phyloP scores from a whole-genome alignment of 1,140 invertebrate genomes.

The Psix sp. region DNA sequence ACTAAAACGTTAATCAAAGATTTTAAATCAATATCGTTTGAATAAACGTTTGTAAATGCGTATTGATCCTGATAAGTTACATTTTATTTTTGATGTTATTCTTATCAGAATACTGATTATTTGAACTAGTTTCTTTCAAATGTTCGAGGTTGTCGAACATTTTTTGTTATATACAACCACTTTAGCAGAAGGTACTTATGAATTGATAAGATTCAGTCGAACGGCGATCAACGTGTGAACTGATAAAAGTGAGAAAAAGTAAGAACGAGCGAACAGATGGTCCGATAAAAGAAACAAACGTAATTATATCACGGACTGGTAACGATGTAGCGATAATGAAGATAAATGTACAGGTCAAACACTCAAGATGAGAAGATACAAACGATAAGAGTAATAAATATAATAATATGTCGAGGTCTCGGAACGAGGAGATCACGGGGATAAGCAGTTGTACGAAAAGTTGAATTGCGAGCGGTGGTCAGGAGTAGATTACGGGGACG shows the following conservation, averaged over 20 bases:
- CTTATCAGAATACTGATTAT: too few relatives aligned
- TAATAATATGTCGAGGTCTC: slow-evolving; percentile 16
- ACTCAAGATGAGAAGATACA: slow-evolving; percentile 26
- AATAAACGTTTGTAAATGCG: too few relatives aligned
- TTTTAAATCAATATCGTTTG: too few relatives aligned
- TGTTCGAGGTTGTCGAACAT: too few relatives aligned
- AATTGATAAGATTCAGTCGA: not conserved
- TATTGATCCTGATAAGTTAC: too few relatives aligned
- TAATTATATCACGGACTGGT: slow-evolving; percentile 26
- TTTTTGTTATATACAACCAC: too few relatives aligned
- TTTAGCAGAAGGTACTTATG: too few relatives aligned
- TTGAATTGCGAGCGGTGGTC: slow-evolving; percentile 5
- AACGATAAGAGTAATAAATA: slow-evolving; percentile 42
- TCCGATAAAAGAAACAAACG: slow-evolving; percentile 35
- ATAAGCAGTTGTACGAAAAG: slow-evolving; percentile 19
- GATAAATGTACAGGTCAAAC: slow-evolving; percentile 40
- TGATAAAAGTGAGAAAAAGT: not conserved
- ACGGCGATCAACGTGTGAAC: slow-evolving; percentile 1
- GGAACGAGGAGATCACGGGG: slow-evolving; percentile 29
- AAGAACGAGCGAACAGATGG: slow-evolving; percentile 6
- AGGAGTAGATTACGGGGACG: slow-evolving; percentile 4
- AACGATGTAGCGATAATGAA: slow-evolving; percentile 39
- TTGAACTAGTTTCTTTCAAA: too few relatives aligned
- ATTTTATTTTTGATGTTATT: too few relatives aligned
- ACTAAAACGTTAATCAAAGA: too few relatives aligned